Conservation (phyloP, 2,113 vertebrate species). For the Geothlypis trichas region DNA sequence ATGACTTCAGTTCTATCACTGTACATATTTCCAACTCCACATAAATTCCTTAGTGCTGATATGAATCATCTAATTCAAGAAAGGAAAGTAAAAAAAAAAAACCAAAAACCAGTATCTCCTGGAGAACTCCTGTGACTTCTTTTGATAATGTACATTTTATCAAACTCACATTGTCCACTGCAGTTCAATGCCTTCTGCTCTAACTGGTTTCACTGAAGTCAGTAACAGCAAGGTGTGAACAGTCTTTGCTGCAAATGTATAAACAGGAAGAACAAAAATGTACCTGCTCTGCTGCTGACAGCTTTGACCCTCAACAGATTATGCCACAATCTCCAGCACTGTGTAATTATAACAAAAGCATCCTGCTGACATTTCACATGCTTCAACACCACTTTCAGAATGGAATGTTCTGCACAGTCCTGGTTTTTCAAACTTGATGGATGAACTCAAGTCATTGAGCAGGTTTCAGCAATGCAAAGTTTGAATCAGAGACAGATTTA, state of each 20-base stretch:
- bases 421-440: not conserved
- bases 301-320: not conserved
- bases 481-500: not conserved
- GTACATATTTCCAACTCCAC: not conserved
- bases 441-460: not conserved
- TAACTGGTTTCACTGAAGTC: not conserved
- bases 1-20: not conserved
- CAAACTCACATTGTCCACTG: not conserved
- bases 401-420: not conserved
- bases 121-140: not conserved
- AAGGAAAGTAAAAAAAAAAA: accelerated
- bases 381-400: not conserved
- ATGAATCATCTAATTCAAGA: not conserved
- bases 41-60: not conserved
- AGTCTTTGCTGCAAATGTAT: not conserved
- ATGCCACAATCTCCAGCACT: not conserved
- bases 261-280: not conserved
- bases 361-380: not conserved
- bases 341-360: not conserved
- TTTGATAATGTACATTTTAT: not conserved
- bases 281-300: not conserved
- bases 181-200: not conserved
- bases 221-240: not conserved
- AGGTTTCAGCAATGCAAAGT: not conserved
- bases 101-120: not conserved